A percentile compares a stretch with the other conserved stretches of the same genome.
phyloP scores from a whole-genome alignment of 2,113 vertebrate species.

The Vulpes ferrilata region DNA sequence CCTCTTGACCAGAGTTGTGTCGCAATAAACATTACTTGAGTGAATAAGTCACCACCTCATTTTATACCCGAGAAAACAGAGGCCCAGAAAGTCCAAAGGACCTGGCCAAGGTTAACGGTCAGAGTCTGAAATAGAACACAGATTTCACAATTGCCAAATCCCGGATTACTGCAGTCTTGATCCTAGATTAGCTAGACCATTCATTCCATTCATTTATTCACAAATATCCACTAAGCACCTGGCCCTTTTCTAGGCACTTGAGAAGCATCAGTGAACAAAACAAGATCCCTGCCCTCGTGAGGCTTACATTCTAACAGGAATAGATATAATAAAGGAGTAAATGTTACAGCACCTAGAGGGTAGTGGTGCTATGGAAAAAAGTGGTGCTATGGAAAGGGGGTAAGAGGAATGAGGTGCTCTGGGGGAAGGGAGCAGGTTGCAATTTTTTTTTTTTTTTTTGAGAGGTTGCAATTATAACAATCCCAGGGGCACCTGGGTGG shows the following conservation, averaged over 20 bases:
- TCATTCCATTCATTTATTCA: background rate
- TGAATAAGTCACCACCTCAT: background rate
- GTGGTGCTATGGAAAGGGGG: background rate
- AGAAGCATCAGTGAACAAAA: slow-evolving; percentile 6
- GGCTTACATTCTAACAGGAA: background rate
- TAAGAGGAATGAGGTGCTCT: background rate
- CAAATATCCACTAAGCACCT: background rate
- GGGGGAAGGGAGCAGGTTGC: background rate
- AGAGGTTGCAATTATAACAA: background rate
- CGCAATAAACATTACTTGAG: background rate
- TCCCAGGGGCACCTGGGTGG: background rate
- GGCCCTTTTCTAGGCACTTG: background rate
- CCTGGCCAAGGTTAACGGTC: background rate
- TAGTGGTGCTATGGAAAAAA: background rate
- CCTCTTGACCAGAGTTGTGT: background rate
- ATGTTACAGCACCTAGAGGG: background rate
- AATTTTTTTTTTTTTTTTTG: background rate
- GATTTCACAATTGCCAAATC: background rate
- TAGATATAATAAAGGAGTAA: background rate
- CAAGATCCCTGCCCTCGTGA: background rate
- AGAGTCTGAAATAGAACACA: slow-evolving; percentile 2
- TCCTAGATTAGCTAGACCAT: background rate
- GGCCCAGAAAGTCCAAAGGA: background rate
- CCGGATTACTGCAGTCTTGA: background rate
- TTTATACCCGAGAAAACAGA: background rate